These are phyloP conservation scores for Aphaenogaster rudis DNA, from an alignment of 1,140 invertebrate genomes.

Conservation along the genomic window DNA sequence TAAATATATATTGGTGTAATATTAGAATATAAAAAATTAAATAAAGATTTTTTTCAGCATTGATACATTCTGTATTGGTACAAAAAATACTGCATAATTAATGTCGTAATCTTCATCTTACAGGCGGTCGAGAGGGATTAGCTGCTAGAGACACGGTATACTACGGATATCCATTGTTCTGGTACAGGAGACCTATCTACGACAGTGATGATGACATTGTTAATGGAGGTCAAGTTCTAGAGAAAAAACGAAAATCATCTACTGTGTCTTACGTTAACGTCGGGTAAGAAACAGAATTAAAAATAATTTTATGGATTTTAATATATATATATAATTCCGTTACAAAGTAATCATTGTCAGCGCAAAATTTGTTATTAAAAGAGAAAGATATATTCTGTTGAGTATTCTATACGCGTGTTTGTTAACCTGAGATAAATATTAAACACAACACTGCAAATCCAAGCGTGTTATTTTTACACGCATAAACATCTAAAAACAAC, in stretches of 20 bases:
- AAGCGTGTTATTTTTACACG: too few relatives aligned
- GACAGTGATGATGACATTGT: conserved; percentile 55
- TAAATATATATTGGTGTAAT: neutral
- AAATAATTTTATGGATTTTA: conserved; percentile 8
- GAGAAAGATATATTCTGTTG: neutral
- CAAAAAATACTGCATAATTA: conserved; percentile 2
- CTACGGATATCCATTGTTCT: conserved; percentile 68
- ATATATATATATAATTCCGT: too few relatives aligned
- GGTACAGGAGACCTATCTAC: conserved; percentile 67
- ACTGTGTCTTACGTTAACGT: conserved; percentile 69
- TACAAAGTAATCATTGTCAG: neutral
- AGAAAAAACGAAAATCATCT: conserved; percentile 25
- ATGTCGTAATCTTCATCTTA: conserved; percentile 34
- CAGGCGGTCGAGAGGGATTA: conserved; percentile 35
- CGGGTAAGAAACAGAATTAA: conserved; percentile 61
- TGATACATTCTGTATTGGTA: neutral
- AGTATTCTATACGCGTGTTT: neutral
- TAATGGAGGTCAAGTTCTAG: conserved; percentile 21
- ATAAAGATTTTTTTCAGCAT: neutral
- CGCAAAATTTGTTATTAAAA: neutral
- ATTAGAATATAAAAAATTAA: neutral
- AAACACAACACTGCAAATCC: neutral
- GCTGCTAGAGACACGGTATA: conserved; percentile 28
- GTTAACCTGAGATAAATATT: neutral
- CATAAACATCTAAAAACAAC: too few relatives aligned